Base-by-base conservation (phyloP, 2,888 invertebrate genomes). In the Dryobota labecula region DNA sequence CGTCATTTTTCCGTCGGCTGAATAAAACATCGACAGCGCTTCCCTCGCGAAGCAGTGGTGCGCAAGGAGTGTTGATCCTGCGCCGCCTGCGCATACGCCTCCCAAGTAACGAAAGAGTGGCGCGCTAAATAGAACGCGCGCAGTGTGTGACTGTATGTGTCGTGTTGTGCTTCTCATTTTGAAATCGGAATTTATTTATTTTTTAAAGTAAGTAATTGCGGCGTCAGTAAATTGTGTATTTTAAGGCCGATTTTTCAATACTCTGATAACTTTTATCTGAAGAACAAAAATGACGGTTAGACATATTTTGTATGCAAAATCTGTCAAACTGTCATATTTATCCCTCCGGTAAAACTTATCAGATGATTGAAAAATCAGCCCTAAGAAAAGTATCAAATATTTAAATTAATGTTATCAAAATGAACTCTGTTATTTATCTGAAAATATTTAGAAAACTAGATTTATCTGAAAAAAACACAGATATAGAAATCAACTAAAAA, bases 21-120 rank as follows among this genome's bases (percentile, higher is more conserved):
- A 84, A 86, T 87, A 87, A 84, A 87, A 86, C 76, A 77, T 80
- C 80, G 65, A 61, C 49, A 67, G 73, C 70, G 62, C 60, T 80
- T 77, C 82, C 68, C 64, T 70, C 68, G 75, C 73, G 64, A 57
- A 68, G 71, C 87, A 87, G 83, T 87, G 70, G 51, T 64, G 73
- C 75, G 53, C 64, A 81, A 84, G 86, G 83, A 81, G 80, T 70
- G 74, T 62, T 49, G 62, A 82, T 83, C 85, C 85, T 85, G 81
- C 76, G 76, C 68, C 74, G 73, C 78, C 79, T 83, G 81, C 75
- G 73, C 64, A 63, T 54, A 67, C 73, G 65, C 43, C 51, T 53
- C 15, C 24, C 75, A 76, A 69, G 70, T 69, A 67, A 68, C 70
- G 64, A 70, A 54, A 13, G 62, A 73, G 70, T 53, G 36, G 45